A percentile compares a stretch with the other conserved stretches of the same genome.
Evolutionary conservation across 2,797 vertebrate genomes (phyloP).

Genomic region (Sebastes matsubarae): DNA sequence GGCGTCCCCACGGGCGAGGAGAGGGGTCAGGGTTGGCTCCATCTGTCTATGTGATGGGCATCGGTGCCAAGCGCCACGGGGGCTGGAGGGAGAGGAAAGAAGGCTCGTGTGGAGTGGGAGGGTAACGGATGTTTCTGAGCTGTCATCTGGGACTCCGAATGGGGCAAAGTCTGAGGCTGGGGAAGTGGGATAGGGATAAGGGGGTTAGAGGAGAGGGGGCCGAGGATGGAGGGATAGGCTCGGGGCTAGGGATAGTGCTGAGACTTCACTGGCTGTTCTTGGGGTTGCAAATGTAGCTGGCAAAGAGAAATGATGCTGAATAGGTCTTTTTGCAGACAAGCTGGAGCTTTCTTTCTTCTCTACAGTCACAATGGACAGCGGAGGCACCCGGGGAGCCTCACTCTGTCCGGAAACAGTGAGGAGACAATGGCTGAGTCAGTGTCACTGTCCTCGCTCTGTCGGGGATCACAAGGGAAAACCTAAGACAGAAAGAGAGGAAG

Average conservation of each 20-base stretch:
- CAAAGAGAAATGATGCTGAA: conserved; percentile 58
- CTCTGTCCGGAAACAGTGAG: conserved; percentile 48
- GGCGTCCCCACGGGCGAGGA: conserved; percentile 67
- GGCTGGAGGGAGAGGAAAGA: conserved; percentile 64
- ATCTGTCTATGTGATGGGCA: conserved; percentile 78
- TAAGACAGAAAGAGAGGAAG: conserved; percentile 49
- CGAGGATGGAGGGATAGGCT: neutral
- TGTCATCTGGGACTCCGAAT: conserved; percentile 63
- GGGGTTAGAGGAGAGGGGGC: conserved; percentile 5
- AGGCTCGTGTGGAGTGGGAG: conserved; percentile 51
- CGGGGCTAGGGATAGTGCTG: conserved; percentile 17
- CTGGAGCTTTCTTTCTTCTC: conserved; percentile 56
- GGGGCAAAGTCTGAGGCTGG: conserved; percentile 41
- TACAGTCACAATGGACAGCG: conserved; percentile 57
- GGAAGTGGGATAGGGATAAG: conserved; percentile 15
- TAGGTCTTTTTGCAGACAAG: conserved; percentile 64
- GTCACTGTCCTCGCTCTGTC: conserved; percentile 51
- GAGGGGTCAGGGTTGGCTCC: conserved; percentile 81
- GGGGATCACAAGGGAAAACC: conserved; percentile 53
- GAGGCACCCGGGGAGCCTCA: conserved; percentile 31
- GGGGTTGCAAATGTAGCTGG: conserved; percentile 24
- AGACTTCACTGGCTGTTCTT: conserved; percentile 26
- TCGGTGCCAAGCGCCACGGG: conserved; percentile 76
- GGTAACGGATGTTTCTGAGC: conserved; percentile 68
- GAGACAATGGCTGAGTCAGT: conserved; percentile 69